A percentile compares a stretch with the other conserved stretches of the same genome.
These are phyloP conservation scores for Phymanthus crucifer DNA, from an alignment of 92 coral and sea anemone genomes.

Conservation along the genomic window DNA sequence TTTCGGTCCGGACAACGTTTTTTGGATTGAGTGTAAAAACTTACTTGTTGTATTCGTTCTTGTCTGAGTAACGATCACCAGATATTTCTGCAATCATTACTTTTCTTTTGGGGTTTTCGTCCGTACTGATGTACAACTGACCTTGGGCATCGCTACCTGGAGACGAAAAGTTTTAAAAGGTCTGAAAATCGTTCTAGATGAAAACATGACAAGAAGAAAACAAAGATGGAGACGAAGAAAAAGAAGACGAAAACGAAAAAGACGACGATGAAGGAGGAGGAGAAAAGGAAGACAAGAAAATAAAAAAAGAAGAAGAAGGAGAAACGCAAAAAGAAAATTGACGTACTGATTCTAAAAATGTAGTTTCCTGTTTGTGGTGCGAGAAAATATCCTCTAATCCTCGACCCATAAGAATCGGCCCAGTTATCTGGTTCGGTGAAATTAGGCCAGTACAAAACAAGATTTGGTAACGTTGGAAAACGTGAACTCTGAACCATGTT, in stretches of 20 bases:
- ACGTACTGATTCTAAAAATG: slow-evolving; percentile 67
- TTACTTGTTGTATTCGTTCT: slow-evolving; percentile 66
- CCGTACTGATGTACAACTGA: slow-evolving; percentile 78
- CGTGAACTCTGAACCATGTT: slow-evolving; percentile 67
- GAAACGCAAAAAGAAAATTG: neutral
- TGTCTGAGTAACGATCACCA: slow-evolving; percentile 50
- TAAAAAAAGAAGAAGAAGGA: neutral
- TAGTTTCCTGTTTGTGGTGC: slow-evolving; percentile 76
- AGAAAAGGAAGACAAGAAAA: neutral
- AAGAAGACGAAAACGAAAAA: neutral
- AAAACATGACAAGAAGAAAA: too few species aligned
- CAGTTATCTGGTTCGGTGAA: slow-evolving; percentile 79
- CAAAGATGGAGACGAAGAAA: neutral
- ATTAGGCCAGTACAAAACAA: slow-evolving; percentile 33
- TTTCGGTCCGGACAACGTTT: too few species aligned
- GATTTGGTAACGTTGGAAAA: slow-evolving; percentile 74
- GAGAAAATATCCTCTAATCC: slow-evolving; percentile 76
- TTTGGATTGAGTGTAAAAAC: neutral
- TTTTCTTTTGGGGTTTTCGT: slow-evolving; percentile 76
- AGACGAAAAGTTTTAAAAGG: neutral
- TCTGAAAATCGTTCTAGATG: too few species aligned
- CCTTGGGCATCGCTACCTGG: slow-evolving; percentile 89
- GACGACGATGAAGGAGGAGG: neutral
- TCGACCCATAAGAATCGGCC: slow-evolving; percentile 89
- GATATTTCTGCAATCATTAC: slow-evolving; percentile 74